A percentile compares a stretch with the other conserved stretches of the same genome.
phyloP scores from a whole-genome alignment of 2,113 vertebrate species.

The Pelecanoides urinatrix region DNA sequence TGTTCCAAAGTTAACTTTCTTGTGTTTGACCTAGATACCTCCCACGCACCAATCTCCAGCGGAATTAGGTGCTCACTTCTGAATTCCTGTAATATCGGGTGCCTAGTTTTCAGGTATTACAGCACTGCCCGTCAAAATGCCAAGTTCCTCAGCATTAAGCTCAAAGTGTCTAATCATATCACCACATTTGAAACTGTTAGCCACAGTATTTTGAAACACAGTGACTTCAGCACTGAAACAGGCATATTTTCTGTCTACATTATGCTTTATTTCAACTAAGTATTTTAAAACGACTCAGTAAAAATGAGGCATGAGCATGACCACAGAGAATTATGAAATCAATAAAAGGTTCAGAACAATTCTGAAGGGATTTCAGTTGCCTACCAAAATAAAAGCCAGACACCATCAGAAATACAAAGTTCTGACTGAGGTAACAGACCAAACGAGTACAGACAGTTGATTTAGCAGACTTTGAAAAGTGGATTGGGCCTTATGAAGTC shows the following conservation, averaged over 20 bases:
- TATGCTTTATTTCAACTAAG: conserved; percentile 43
- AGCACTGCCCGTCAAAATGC: neutral
- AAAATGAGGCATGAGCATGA: conserved; percentile 54
- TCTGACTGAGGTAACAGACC: neutral
- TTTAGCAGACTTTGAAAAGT: neutral
- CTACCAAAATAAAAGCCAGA: conserved; percentile 61
- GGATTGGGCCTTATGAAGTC: neutral
- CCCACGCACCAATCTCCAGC: neutral
- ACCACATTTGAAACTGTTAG: conserved; percentile 6
- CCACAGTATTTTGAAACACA: conserved; percentile 47
- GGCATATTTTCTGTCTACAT: conserved; percentile 34
- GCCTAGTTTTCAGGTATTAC: neutral
- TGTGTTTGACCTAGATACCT: neutral
- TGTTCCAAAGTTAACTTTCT: neutral
- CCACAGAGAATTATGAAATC: conserved; percentile 64
- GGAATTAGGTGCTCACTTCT: neutral
- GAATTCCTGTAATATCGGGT: fast-evolving
- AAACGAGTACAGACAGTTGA: neutral
- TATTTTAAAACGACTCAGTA: conserved; percentile 59
- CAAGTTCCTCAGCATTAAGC: neutral
- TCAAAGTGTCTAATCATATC: neutral
- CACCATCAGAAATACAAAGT: neutral
- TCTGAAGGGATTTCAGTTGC: conserved; percentile 46
- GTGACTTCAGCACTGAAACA: conserved; percentile 40
- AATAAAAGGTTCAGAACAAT: conserved; percentile 46